These are phyloP conservation scores for Ryuthela nishihirai DNA, from an alignment of 2,888 invertebrate genomes.

Conservation along the genomic window DNA sequence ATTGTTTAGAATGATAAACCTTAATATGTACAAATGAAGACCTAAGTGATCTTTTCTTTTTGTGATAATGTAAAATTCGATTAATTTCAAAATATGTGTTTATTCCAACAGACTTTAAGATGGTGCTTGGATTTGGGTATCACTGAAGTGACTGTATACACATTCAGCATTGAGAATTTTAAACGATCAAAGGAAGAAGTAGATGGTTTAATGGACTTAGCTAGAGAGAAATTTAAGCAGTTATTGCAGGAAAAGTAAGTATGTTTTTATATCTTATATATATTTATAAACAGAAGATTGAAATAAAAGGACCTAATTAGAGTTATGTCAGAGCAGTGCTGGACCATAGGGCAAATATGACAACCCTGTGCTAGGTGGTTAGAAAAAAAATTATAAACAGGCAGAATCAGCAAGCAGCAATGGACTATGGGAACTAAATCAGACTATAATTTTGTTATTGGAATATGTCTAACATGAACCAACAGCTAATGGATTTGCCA, in stretches of 20 bases:
- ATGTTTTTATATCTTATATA: slow-evolving; percentile 1
- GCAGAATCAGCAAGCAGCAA: no score
- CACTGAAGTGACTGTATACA: slow-evolving; percentile 94
- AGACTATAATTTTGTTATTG: no score
- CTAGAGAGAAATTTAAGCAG: slow-evolving; percentile 75
- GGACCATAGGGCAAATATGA: no score
- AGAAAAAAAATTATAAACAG: no score
- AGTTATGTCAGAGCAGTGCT: no score
- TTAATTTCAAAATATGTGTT: neutral
- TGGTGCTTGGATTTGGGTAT: slow-evolving; percentile 91
- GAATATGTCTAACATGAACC: no score
- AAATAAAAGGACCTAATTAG: no score
- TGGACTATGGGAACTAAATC: no score
- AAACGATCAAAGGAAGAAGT: slow-evolving; percentile 89
- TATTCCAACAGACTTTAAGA: slow-evolving; percentile 60
- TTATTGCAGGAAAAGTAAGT: slow-evolving; percentile 73
- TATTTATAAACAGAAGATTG: no score
- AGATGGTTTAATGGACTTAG: slow-evolving; percentile 77
- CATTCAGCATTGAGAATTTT: slow-evolving; percentile 98
- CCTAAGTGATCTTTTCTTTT: neutral
- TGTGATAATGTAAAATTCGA: neutral
- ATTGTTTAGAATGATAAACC: neutral
- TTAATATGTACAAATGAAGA: neutral
- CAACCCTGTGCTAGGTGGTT: no score
- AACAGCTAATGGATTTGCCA: no score